Evolutionary conservation across 2,888 invertebrate genomes (phyloP), one percentile per base, ranked within the genome.

Genomic region (Mesorhabditis belari): DNA sequence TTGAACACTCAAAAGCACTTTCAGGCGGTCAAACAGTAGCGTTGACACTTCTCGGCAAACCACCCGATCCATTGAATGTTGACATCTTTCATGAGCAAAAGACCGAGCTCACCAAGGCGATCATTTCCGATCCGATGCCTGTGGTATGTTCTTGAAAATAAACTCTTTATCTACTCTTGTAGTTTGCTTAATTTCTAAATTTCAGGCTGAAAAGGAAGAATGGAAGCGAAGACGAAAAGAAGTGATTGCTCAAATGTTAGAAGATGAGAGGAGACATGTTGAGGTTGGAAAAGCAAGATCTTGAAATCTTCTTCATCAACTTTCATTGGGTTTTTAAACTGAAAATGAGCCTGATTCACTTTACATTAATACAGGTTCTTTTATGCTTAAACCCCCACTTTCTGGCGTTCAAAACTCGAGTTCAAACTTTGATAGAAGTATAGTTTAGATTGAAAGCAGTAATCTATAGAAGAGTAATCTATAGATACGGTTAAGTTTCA

Each of bases 211-310:
- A 81, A 89, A 89, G 77, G 86, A 88, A 49, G 90, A 91, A 83
- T 85, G 92, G 82, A 74, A 76, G 50, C 87, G 87, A 61, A 88
- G 90, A 73, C 88, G 90, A 77, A 88, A 89, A 61, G 88, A 89
- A 81, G 91, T 92, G 21, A 87, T 92, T 69, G 88, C 88, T 72
- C 85, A 91, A 79, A 94, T 94, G 93, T 85, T 92, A 35, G 75
- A 77, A 27, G 71, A 77, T 25, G 77, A 79, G 56, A 63, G 65
- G 44, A 57, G 67, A 25, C 70, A 76, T 64, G 63, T 76, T 25
- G 74, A 77, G 70, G 78, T 73, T 49, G 55, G 62, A 28, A 19
- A 12, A 35, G 50, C 52, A 51, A 35, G 55, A 59, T 59, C 59
- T n/a, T n/a, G n/a, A n/a, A n/a, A n/a, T n/a, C n/a, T n/a, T n/a